A percentile compares a stretch with the other conserved stretches of the same genome.
Conservation (phyloP, 2,888 invertebrate genomes). For the Cheiracanthium punctorium region DNA sequence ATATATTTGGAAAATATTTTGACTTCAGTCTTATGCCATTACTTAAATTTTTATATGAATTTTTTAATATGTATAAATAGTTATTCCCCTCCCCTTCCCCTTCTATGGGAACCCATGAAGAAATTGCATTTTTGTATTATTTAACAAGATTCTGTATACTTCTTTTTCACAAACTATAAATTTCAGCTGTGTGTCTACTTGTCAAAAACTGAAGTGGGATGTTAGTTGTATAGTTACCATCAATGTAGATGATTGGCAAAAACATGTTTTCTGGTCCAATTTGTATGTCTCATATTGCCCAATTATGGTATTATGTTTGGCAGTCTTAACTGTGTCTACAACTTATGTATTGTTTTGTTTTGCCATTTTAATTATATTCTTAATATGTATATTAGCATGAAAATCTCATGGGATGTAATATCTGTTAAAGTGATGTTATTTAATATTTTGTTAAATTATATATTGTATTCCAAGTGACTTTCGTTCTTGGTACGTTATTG, state of each 20-base stretch:
- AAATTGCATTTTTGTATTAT: not conserved
- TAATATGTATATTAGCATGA: constrained; percentile 29
- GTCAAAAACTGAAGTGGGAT: constrained; percentile 13
- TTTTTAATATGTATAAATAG: too few relatives aligned
- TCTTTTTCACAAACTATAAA: constrained; percentile 11
- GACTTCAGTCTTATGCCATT: too few relatives aligned
- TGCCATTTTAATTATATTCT: constrained; percentile 8
- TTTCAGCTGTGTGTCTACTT: constrained; percentile 17
- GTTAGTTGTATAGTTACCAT: constrained; percentile 6
- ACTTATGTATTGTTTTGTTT: not conserved
- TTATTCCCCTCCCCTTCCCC: not conserved
- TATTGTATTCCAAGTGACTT: not conserved
- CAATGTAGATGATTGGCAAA: not conserved
- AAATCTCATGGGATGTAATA: constrained; percentile 2
- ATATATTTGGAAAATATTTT: too few relatives aligned
- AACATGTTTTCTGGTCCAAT: constrained; percentile 16
- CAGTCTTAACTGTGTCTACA: not conserved
- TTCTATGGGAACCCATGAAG: too few relatives aligned
- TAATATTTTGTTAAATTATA: constrained; percentile 11
- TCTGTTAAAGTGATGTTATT: not conserved
- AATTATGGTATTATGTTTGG: constrained; percentile 19
- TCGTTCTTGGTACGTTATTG: not conserved
- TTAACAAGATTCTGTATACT: too few relatives aligned
- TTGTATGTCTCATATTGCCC: constrained; percentile 20
- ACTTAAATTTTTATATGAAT: too few relatives aligned